Conservation (phyloP, 2,888 invertebrate species). For the Lumbricus terrestris region DNA sequence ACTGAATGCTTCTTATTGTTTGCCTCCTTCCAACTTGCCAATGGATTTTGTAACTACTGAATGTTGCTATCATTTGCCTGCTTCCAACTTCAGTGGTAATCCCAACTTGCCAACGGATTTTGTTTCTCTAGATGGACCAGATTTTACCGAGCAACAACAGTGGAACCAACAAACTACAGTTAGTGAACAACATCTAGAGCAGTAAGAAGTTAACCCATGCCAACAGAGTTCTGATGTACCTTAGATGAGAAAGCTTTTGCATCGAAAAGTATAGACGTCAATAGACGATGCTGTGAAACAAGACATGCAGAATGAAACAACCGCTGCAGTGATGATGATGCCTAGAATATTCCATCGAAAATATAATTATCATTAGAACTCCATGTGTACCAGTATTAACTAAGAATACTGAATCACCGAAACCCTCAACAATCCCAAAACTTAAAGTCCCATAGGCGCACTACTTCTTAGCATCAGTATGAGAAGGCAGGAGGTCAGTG, state of each 20-base stretch:
- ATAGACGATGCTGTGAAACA: background rate
- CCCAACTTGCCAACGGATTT: too few relatives aligned
- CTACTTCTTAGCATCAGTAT: background rate
- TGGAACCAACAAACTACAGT: background rate
- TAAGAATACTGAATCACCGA: background rate
- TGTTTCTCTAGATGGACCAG: background rate
- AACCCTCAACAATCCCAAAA: background rate
- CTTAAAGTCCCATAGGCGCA: background rate
- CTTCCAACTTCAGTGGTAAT: too few relatives aligned
- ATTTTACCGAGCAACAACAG: background rate
- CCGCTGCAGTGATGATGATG: background rate
- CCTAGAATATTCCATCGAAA: background rate
- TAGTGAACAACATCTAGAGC: background rate
- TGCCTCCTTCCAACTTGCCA: too few relatives aligned
- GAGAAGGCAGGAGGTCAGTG: background rate
- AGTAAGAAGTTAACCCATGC: background rate
- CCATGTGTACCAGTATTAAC: background rate
- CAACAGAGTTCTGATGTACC: background rate
- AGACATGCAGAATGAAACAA: constrained; percentile 3
- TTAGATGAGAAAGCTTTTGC: background rate
- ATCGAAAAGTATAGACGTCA: background rate
- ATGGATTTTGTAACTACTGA: background rate
- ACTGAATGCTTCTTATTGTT: too few relatives aligned
- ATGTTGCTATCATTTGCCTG: too few relatives aligned
- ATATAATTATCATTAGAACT: background rate